These are phyloP conservation scores for Megalurothrips usitatus DNA, from an alignment of 2,888 invertebrate species.

Conservation along the genomic window DNA sequence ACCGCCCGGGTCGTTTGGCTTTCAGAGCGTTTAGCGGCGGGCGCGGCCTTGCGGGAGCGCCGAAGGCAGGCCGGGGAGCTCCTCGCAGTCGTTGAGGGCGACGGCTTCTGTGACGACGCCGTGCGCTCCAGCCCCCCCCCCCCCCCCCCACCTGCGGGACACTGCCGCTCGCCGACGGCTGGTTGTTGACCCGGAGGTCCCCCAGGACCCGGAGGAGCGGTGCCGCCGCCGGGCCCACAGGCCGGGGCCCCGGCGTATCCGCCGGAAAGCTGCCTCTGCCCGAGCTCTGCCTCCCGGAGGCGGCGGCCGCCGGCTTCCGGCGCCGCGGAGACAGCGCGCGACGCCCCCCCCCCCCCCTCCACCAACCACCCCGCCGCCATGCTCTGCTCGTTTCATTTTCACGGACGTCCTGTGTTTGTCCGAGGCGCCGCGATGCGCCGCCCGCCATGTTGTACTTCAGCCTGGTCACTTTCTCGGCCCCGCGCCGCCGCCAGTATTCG, in stretches of 20 bases:
- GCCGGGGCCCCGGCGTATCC: conserved; percentile 8
- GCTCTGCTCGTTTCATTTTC: neutral
- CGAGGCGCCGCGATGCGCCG: no score
- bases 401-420: neutral
- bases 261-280: conserved; percentile 28
- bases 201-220: conserved; percentile 32
- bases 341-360: neutral
- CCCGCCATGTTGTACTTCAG: no score
- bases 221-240: neutral
- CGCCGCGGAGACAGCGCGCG: conserved; percentile 3
- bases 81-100: no score
- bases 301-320: neutral
- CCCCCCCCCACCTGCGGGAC: no score
- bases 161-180: no score
- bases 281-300: conserved; percentile 33
- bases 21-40: no score
- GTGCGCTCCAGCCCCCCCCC: no score
- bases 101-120: no score
- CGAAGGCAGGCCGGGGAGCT: no score
- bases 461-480: no score
- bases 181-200: conserved; percentile 1
- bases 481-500: neutral
- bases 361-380: neutral
- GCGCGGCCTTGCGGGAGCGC: no score
- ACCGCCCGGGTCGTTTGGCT: no score